Conservation (phyloP, 2,797 vertebrate genomes). For the Lepus townsendii region DNA sequence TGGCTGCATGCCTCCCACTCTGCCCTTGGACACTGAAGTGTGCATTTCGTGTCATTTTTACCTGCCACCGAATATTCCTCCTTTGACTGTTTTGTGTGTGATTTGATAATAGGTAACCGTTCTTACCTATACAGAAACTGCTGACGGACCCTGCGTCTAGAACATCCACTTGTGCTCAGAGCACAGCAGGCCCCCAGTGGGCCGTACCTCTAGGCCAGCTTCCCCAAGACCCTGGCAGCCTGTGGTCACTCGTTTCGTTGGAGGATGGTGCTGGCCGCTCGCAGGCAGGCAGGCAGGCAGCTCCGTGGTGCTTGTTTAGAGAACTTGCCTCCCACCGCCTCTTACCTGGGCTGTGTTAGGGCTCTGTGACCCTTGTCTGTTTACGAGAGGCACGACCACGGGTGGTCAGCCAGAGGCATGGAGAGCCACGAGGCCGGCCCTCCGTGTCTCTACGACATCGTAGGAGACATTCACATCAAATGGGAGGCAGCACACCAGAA, state of each 20-base stretch:
- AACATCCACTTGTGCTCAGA: background rate
- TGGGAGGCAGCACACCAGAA: too few relatives aligned
- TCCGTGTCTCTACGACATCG: background rate
- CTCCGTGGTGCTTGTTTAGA: background rate
- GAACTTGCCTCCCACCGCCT: background rate
- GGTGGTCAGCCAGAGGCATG: accelerated
- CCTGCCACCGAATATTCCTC: background rate
- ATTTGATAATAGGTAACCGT: background rate
- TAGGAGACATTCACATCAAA: too few relatives aligned
- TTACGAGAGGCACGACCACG: background rate
- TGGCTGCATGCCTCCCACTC: background rate
- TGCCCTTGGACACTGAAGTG: background rate
- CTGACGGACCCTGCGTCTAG: background rate
- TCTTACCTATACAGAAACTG: background rate
- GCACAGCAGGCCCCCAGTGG: too few relatives aligned
- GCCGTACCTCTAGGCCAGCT: too few relatives aligned
- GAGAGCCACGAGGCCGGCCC: too few relatives aligned
- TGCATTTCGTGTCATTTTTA: background rate
- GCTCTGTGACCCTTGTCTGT: background rate
- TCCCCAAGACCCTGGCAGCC: too few relatives aligned
- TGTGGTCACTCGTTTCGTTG: background rate
- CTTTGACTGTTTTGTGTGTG: background rate
- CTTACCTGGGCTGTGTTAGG: too few relatives aligned
- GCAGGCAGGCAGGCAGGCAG: too few relatives aligned
- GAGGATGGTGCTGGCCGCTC: too few relatives aligned